Evolutionary conservation across 2,888 invertebrate species (phyloP).

Genomic region (Vanessa cardui): DNA sequence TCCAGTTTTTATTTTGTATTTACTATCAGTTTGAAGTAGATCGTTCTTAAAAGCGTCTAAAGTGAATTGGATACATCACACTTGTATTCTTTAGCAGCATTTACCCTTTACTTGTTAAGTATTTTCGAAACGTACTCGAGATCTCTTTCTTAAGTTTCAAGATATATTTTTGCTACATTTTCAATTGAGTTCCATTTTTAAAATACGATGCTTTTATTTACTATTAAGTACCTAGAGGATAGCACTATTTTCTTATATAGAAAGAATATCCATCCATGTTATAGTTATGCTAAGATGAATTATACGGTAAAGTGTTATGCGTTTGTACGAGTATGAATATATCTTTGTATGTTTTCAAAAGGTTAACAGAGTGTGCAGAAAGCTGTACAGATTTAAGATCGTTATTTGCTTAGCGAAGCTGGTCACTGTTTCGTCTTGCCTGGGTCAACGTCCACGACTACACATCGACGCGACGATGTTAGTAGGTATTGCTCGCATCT

Average conservation of each 20-base stretch:
- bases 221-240: neutral
- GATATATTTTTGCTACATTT: neutral
- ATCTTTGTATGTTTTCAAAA: conserved; percentile 1
- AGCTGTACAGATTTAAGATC: neutral
- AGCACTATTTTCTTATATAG: neutral
- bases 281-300: neutral
- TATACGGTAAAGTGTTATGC: neutral
- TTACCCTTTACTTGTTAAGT: conserved; percentile 1
- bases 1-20: conserved; percentile 2
- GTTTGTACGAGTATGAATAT: neutral
- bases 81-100: neutral
- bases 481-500: conserved; percentile 6
- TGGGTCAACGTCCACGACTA: conserved; percentile 9
- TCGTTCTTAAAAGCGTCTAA: neutral
- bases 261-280: too few relatives aligned
- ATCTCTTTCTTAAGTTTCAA: conserved; percentile 1
- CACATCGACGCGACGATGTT: neutral
- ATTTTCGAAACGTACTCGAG: neutral
- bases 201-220: neutral
- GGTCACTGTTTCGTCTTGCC: conserved; percentile 8
- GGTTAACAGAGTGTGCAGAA: neutral
- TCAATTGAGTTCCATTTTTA: neutral
- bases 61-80: conserved; percentile 6
- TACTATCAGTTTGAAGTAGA: neutral
- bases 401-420: conserved; percentile 11